Conservation (phyloP, 2,797 vertebrate genomes). For the Rhinoraja longicauda region DNA sequence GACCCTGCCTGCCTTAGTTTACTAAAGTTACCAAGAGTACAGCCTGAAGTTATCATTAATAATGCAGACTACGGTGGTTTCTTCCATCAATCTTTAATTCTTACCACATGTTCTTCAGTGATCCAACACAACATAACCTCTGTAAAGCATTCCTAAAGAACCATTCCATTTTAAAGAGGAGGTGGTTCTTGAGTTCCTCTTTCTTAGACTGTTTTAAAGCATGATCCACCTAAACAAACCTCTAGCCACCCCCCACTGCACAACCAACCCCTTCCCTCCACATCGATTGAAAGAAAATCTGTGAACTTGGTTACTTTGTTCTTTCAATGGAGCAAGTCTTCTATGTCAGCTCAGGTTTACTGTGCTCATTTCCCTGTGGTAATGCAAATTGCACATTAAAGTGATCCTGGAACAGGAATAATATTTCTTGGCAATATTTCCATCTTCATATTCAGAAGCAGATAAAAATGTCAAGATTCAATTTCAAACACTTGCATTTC, state of each 20-base stretch:
- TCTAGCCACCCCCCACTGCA: no score
- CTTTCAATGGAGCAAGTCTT: neutral
- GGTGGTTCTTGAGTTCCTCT: neutral
- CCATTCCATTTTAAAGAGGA: neutral
- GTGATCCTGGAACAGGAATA: neutral
- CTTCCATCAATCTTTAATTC: constrained; percentile 36
- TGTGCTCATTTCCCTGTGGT: neutral
- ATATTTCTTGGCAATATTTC: neutral
- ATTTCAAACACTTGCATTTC: neutral
- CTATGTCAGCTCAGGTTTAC: neutral
- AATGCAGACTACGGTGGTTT: neutral
- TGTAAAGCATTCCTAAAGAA: neutral
- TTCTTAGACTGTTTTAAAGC: neutral
- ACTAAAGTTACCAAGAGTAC: neutral
- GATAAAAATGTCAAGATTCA: constrained; percentile 7
- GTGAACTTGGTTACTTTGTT: neutral
- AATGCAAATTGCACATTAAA: neutral
- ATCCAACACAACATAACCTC: neutral
- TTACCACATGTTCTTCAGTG: constrained; percentile 22
- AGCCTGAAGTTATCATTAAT: constrained; percentile 13
- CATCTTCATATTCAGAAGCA: neutral
- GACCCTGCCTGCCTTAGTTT: constrained; percentile 30
- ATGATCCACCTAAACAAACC: no score
- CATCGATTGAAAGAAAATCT: neutral
- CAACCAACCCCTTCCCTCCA: no score